Conservation (phyloP, 2,888 invertebrate species). For the Doris montereyensis region DNA sequence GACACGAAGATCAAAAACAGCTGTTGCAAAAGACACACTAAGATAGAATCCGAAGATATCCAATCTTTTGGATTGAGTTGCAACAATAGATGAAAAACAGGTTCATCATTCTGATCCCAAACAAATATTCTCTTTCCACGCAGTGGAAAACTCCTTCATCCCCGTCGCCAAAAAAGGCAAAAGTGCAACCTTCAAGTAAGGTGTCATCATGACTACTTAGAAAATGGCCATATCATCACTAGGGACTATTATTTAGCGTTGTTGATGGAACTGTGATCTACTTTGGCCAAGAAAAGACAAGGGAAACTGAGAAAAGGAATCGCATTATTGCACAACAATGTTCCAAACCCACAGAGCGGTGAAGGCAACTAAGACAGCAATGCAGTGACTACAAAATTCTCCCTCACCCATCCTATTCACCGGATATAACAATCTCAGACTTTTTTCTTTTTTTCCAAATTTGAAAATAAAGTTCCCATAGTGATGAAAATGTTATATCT, state of each 20-base stretch:
- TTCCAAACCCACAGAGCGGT: not conserved
- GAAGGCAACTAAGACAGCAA: not conserved
- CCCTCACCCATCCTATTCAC: not conserved
- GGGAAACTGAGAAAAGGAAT: not conserved
- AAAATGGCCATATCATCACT: not conserved
- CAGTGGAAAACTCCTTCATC: conserved; percentile 17
- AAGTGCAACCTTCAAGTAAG: not conserved
- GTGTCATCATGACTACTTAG: too few relatives aligned
- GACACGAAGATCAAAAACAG: too few relatives aligned
- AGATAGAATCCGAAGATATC: too few relatives aligned
- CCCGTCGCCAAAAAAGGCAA: conserved; percentile 13
- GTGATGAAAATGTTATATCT: too few relatives aligned
- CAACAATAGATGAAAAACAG: conserved; percentile 3
- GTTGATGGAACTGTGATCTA: too few relatives aligned
- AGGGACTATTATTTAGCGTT: not conserved
- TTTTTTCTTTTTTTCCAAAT: not conserved
- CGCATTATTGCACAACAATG: not conserved
- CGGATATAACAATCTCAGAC: not conserved
- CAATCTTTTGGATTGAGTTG: too few relatives aligned
- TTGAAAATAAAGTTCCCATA: too few relatives aligned
- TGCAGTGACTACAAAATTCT: not conserved
- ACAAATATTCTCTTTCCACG: conserved; percentile 16
- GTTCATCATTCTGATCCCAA: conserved; percentile 5
- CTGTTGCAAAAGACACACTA: too few relatives aligned
- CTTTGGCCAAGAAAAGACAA: too few relatives aligned